Evolutionary conservation across 2,113 vertebrate species (phyloP).

Genomic region (Furnarius figulus): DNA sequence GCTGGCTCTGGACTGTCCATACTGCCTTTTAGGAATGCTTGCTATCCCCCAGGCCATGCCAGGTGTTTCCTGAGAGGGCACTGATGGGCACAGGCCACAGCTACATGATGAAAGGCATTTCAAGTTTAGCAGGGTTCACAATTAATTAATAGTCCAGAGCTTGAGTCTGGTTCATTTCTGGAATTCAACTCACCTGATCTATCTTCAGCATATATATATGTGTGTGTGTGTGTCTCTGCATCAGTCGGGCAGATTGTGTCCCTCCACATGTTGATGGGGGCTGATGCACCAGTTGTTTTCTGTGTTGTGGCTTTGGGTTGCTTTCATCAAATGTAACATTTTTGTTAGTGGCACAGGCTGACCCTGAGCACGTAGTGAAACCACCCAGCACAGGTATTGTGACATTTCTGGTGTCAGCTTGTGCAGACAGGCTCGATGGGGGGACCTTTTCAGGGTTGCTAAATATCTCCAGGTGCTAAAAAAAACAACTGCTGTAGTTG

Average conservation of each 20-base stretch:
- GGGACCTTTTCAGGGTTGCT: not conserved
- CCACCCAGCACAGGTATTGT: not conserved
- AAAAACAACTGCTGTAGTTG: not conserved
- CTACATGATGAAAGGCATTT: not conserved
- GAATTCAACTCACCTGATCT: not conserved
- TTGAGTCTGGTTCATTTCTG: not conserved
- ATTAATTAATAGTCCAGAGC: not conserved
- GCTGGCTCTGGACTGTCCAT: not conserved
- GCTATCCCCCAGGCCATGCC: not conserved
- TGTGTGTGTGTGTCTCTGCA: not conserved
- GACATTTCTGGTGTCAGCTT: not conserved
- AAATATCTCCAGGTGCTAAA: not conserved
- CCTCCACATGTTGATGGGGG: not conserved
- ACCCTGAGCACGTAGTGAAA: accelerated
- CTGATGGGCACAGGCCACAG: not conserved
- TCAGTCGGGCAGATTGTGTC: not conserved
- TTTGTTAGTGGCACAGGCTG: not conserved
- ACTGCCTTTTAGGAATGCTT: not conserved
- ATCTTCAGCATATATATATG: not conserved
- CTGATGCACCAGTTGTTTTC: not conserved
- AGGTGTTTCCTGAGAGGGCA: not conserved
- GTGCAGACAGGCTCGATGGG: not conserved
- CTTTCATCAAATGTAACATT: not conserved
- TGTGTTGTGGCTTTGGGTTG: not conserved
- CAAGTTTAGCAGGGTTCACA: not conserved